These are phyloP conservation scores for Mandrillus leucophaeus DNA, from an alignment of 2,113 vertebrate species.

Conservation along the genomic window DNA sequence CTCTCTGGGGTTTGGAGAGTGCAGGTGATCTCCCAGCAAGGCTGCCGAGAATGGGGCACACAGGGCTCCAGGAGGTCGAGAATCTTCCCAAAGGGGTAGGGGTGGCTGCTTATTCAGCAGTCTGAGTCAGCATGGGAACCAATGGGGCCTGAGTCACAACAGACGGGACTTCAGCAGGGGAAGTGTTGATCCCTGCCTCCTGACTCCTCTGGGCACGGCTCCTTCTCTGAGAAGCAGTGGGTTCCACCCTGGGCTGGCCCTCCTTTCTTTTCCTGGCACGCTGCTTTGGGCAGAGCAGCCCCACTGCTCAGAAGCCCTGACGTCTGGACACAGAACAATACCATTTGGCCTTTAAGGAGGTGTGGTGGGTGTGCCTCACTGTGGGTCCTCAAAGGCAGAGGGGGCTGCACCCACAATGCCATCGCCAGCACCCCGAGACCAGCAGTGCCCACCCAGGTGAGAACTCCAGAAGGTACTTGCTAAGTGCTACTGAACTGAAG, in stretches of 20 bases:
- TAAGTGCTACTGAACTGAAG: background rate
- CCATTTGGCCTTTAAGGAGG: background rate
- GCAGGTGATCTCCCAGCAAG: background rate
- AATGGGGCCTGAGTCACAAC: conserved; percentile 47
- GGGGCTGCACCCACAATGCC: background rate
- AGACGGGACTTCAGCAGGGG: background rate
- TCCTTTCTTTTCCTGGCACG: background rate
- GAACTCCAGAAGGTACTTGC: background rate
- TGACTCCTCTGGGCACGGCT: background rate
- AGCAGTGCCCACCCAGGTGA: background rate
- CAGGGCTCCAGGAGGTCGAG: background rate
- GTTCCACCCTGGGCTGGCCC: background rate
- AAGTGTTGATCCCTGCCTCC: background rate
- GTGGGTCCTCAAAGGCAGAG: background rate
- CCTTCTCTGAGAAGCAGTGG: background rate
- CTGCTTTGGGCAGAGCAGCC: background rate
- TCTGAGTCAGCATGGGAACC: background rate
- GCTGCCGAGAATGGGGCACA: background rate
- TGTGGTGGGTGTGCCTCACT: background rate
- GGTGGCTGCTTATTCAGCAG: background rate
- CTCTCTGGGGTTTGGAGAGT: background rate
- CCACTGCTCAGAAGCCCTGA: background rate
- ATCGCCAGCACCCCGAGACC: background rate
- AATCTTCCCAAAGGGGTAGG: background rate
- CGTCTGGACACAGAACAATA: background rate